Evolutionary conservation across 1,140 invertebrate species (phyloP).

Genomic region (Theocolax elegans): DNA sequence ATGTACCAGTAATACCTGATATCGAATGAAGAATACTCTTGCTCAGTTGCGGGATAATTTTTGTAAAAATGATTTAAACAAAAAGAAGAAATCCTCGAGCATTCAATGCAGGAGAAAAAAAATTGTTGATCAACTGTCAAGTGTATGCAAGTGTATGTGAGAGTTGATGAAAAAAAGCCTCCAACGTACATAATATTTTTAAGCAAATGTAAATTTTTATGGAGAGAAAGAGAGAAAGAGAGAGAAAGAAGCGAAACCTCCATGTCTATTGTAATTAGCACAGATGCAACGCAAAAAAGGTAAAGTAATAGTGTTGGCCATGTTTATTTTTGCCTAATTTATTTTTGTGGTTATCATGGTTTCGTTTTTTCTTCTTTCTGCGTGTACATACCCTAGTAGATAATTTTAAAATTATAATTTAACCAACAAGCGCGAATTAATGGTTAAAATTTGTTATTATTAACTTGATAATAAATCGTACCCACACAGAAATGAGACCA

Average conservation of each 20-base stretch:
- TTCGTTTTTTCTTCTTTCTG: too few species aligned
- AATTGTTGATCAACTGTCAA: constrained; percentile 17
- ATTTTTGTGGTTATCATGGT: too few species aligned
- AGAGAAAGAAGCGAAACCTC: not conserved
- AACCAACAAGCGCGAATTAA: too few species aligned
- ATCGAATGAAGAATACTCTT: constrained; percentile 50
- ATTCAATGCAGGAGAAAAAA: constrained; percentile 19
- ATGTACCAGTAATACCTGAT: constrained; percentile 51
- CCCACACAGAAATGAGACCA: too few species aligned
- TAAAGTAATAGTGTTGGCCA: not conserved
- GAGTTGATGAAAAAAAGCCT: not conserved
- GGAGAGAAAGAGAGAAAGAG: too few species aligned
- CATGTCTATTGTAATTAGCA: not conserved
- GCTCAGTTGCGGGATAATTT: constrained; percentile 38
- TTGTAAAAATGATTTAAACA: constrained; percentile 23
- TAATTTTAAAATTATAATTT: too few species aligned
- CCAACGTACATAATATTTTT: constrained; percentile 16
- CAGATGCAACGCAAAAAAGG: not conserved
- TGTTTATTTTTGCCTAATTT: too few species aligned
- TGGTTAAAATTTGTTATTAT: too few species aligned
- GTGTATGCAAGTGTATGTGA: not conserved
- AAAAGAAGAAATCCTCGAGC: too few species aligned
- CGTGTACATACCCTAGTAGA: too few species aligned
- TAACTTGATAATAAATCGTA: too few species aligned
- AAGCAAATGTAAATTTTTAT: constrained; percentile 1